phyloP scores from a whole-genome alignment of 2,113 vertebrate species.

The rabbit (Oryctolagus cuniculus) region DNA sequence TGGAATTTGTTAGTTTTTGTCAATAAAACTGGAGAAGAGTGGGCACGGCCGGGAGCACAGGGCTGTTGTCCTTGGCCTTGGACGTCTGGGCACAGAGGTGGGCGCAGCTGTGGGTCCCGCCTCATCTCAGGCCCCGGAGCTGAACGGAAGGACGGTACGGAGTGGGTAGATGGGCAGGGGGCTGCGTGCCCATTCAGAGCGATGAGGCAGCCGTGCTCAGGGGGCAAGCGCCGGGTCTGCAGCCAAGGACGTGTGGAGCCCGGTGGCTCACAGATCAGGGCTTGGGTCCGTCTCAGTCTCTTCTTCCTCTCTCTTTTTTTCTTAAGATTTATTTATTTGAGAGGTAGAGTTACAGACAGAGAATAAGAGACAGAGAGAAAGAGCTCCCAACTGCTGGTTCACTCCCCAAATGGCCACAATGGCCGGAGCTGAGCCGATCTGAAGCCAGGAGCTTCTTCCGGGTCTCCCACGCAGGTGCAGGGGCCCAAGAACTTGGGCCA shows the following conservation, averaged over 20 bases:
- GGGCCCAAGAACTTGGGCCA: no score
- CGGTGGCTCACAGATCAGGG: background rate
- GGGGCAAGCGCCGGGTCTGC: background rate
- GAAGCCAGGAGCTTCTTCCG: no score
- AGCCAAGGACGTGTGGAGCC: background rate
- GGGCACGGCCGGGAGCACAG: background rate
- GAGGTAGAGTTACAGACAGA: no score
- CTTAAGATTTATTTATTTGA: no score
- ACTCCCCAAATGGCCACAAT: no score
- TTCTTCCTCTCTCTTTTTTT: no score
- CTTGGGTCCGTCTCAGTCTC: background rate
- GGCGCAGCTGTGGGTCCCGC: background rate
- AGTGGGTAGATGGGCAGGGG: background rate
- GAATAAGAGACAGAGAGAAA: no score
- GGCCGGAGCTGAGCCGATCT: no score
- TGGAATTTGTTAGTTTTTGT: slow-evolving; percentile 35
- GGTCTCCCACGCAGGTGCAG: no score
- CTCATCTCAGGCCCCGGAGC: background rate
- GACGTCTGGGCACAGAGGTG: fast-evolving
- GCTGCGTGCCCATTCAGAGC: background rate
- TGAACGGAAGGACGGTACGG: fast-evolving
- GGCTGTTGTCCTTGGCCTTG: background rate
- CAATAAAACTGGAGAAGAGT: slow-evolving; percentile 39
- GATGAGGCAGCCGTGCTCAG: background rate
- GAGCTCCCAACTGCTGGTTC: no score